A percentile compares a stretch with the other conserved stretches of the same genome.
These are phyloP conservation scores for Neoscelio sp. DNA, from an alignment of 2,888 invertebrate species.

Conservation along the genomic window DNA sequence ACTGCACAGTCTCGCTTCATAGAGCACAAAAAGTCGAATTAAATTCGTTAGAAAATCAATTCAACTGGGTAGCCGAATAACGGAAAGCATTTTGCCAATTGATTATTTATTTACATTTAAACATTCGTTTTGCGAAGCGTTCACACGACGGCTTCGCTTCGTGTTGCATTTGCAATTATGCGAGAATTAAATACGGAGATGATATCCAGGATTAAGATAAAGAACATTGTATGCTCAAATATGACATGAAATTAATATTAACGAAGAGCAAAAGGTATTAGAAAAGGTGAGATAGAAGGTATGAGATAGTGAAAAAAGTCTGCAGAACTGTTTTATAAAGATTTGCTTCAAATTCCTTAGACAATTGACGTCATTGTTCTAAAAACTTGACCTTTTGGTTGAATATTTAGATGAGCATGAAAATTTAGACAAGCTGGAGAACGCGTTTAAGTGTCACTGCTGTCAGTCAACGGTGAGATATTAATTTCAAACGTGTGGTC, in stretches of 20 bases:
- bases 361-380: too few species aligned
- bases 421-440: constrained; percentile 29
- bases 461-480: constrained; percentile 56
- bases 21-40: constrained; percentile 62
- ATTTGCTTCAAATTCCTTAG: too few species aligned
- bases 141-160: constrained; percentile 58
- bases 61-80: constrained; percentile 72
- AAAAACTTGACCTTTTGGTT: not conserved
- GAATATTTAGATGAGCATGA: constrained; percentile 13
- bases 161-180: constrained; percentile 15
- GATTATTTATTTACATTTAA: constrained; percentile 72
- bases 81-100: constrained; percentile 78
- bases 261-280: not conserved
- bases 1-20: constrained; percentile 68
- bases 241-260: constrained; percentile 20
- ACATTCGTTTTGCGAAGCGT: constrained; percentile 35
- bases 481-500: constrained; percentile 59
- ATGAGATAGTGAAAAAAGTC: too few species aligned
- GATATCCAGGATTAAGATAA: not conserved
- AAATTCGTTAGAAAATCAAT: constrained; percentile 72
- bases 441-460: constrained; percentile 22
- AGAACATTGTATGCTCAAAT: not conserved
- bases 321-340: too few species aligned
- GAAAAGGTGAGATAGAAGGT: too few species aligned
- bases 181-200: constrained; percentile 7